Conservation (phyloP, 2,888 invertebrate species). For the Pterostichus madidus region DNA sequence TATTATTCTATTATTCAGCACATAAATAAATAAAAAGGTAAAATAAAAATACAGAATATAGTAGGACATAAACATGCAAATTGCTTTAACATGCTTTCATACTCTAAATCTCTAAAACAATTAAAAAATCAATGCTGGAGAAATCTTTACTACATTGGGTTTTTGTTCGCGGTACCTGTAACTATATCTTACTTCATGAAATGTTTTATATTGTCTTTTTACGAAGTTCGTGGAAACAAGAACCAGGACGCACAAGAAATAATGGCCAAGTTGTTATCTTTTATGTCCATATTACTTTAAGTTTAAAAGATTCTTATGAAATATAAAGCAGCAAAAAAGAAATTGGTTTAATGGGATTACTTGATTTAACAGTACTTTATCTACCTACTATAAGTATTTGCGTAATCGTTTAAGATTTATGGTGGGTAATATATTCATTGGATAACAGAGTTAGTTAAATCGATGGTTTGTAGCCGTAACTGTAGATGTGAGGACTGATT, state of each 20-base stretch:
- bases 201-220: conserved; percentile 14
- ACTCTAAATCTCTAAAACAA: conserved; percentile 15
- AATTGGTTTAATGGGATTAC: not conserved
- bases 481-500: too few relatives aligned
- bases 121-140: conserved; percentile 34
- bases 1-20: conserved; percentile 18
- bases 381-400: not conserved
- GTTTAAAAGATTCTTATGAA: conserved; percentile 20
- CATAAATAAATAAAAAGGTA: conserved; percentile 2
- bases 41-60: conserved; percentile 2
- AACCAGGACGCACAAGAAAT: conserved; percentile 12
- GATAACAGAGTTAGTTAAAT: too few relatives aligned
- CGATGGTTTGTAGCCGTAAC: too few relatives aligned
- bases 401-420: too few relatives aligned
- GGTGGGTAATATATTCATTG: too few relatives aligned
- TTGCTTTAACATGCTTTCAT: conserved; percentile 26
- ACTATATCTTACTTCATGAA: conserved; percentile 1
- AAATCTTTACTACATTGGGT: conserved; percentile 22
- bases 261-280: not conserved
- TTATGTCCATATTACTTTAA: conserved; percentile 29
- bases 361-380: conserved; percentile 1
- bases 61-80: conserved; percentile 35
- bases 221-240: conserved; percentile 17
- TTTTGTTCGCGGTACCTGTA: conserved; percentile 15
- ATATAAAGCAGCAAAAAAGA: conserved; percentile 8